Evolutionary conservation across 2,113 vertebrate species (phyloP).

Genomic region (Pelecanus crispus): DNA sequence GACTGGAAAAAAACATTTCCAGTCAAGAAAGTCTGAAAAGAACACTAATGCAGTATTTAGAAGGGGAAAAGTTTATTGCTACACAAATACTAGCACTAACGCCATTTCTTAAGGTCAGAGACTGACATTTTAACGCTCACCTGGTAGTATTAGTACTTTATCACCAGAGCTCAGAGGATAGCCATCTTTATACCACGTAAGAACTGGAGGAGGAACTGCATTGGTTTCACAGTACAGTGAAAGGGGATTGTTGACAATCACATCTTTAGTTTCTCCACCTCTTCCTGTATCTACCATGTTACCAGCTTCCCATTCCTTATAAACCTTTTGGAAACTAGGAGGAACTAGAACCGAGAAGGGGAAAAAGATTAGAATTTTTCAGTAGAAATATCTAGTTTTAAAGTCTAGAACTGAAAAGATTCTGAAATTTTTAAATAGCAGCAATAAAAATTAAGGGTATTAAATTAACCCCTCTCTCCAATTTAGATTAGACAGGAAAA

Average conservation of each 20-base stretch:
- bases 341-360: conserved; percentile 76
- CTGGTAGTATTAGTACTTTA: conserved; percentile 87
- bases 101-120: neutral
- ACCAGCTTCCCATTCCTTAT: conserved; percentile 68
- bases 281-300: conserved; percentile 66
- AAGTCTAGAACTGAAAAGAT: neutral
- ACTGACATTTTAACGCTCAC: conserved; percentile 57
- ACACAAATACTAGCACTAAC: neutral
- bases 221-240: conserved; percentile 92
- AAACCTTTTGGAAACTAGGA: conserved; percentile 83
- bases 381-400: neutral
- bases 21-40: neutral
- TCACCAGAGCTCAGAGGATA: conserved; percentile 80
- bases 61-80: neutral
- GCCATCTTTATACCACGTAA: conserved; percentile 94
- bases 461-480: neutral
- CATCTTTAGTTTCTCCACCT: conserved; percentile 79
- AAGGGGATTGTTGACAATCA: conserved; percentile 89
- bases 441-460: neutral
- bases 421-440: neutral
- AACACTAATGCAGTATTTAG: neutral
- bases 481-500: neutral
- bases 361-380: neutral
- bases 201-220: conserved; percentile 88
- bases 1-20: neutral